These are phyloP conservation scores for Petaurus breviceps DNA, from an alignment of 2,113 vertebrate genomes.

Conservation along the genomic window DNA sequence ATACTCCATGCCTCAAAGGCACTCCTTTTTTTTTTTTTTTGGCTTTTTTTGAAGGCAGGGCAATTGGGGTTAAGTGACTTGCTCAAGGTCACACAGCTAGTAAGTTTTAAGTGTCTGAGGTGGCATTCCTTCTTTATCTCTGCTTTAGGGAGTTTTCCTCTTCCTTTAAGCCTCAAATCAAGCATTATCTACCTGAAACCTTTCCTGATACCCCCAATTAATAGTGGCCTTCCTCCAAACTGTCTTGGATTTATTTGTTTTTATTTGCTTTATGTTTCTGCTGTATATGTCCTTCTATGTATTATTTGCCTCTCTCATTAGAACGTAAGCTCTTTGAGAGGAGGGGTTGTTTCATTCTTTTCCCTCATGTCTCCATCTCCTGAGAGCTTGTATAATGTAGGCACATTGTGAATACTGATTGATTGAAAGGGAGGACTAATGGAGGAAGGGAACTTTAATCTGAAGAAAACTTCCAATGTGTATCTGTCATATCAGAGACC, in stretches of 20 bases:
- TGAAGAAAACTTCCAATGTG: neutral
- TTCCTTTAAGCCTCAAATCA: neutral
- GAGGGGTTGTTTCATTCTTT: neutral
- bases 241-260: no score
- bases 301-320: neutral
- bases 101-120: no score
- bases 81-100: no score
- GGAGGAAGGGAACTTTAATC: neutral
- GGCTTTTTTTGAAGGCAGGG: no score
- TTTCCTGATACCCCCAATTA: neutral
- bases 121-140: no score
- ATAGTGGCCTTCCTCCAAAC: neutral
- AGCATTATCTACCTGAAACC: neutral
- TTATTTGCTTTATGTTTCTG: neutral
- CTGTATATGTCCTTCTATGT: neutral
- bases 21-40: neutral
- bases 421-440: neutral
- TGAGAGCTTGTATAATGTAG: no score
- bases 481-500: neutral
- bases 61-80: no score
- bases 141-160: neutral
- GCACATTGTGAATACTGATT: neutral
- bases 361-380: neutral
- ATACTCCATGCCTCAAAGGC: neutral
- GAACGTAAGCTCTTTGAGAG: neutral